Evolutionary conservation across 2,888 invertebrate species (phyloP).

Genomic region (Rhimphoctona megacephalus): DNA sequence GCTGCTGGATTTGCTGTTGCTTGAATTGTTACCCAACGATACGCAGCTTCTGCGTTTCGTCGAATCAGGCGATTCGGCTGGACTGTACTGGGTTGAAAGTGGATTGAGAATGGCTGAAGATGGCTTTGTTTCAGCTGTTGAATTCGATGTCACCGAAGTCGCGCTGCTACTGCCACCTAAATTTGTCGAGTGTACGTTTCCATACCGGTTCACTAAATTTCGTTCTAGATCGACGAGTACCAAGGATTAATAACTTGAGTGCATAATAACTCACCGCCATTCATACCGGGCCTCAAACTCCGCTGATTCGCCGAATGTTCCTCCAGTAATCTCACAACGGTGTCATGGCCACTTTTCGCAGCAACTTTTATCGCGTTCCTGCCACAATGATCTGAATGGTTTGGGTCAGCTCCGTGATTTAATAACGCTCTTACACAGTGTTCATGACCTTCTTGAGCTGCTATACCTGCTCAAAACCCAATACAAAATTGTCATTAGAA

Average conservation of each 20-base stretch:
- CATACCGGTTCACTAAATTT: slow-evolving; percentile 20
- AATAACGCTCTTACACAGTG: slow-evolving; percentile 94
- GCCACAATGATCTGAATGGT: slow-evolving; percentile 94
- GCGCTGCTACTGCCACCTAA: slow-evolving; percentile 84
- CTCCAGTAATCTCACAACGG: slow-evolving; percentile 92
- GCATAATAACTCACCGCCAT: slow-evolving; percentile 77
- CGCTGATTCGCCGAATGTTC: slow-evolving; percentile 85
- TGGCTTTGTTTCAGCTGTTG: slow-evolving; percentile 88
- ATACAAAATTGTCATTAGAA: neutral
- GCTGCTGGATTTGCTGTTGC: slow-evolving; percentile 92
- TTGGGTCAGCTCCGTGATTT: slow-evolving; percentile 94
- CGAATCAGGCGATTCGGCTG: slow-evolving; percentile 85
- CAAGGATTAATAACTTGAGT: neutral
- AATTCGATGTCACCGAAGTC: slow-evolving; percentile 85
- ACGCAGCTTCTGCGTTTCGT: slow-evolving; percentile 86
- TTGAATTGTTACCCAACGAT: slow-evolving; percentile 89
- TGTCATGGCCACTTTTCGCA: slow-evolving; percentile 95
- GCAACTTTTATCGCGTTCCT: slow-evolving; percentile 95
- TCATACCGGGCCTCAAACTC: slow-evolving; percentile 80
- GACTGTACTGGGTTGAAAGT: slow-evolving; percentile 84
- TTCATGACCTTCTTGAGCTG: slow-evolving; percentile 98
- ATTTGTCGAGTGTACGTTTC: slow-evolving; percentile 23
- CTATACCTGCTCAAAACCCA: slow-evolving; percentile 89
- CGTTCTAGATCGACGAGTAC: neutral
- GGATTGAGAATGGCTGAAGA: slow-evolving; percentile 87